Evolutionary conservation across 1,140 invertebrate genomes (phyloP), one percentile per base, ranked within the genome.

Genomic region (Drosophila elegans): DNA sequence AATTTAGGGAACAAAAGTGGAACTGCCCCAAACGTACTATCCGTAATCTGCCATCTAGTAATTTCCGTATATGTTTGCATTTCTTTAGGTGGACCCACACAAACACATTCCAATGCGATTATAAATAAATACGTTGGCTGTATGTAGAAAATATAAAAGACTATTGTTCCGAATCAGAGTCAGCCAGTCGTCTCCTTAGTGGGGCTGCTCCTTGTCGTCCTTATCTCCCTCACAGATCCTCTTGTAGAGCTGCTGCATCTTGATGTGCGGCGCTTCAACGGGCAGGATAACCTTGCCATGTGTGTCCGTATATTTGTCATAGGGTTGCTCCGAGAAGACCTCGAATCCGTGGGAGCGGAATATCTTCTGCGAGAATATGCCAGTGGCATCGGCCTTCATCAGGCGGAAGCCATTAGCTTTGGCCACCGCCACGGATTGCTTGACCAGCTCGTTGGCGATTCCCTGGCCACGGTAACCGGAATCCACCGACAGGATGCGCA

Each of bases 361-460:
- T 21, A 96, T 95, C 78, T 95, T 96, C 82, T 97, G 96, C 0
- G 96, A 97, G 79, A 94, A 97, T 0, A 95, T 93, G 16, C 96
- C 96, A 0, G 96, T 97, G 3, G 96, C 95, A 80, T 97, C 96
- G 16, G 95, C 95, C 91, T 97, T 97, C 54, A 97, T 94, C 11
- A 97, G 76, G 93, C 95, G 95, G 78, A 96, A 97, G 29, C 94
- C 94, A 62, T 94, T 92, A 64, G 95, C 93, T 74, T 92, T 94
- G 0, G 96, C 96, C n/a, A 95, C 91, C 16, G 94, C 93, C 59
- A 96, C 93, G 79, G 95, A 95, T 16, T 94, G 93, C 6, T 92
- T 92, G 86, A 97, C 94, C 7, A 97, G 93, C 72, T 95, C 93
- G 67, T 95, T 95, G 2, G 96, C 96, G 44, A 97, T 93, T 10